Percentiles rank a stretch among this genome's conserved stretches.
Conservation (phyloP, 2,797 vertebrate species). For the Crypturellus tataupa region DNA sequence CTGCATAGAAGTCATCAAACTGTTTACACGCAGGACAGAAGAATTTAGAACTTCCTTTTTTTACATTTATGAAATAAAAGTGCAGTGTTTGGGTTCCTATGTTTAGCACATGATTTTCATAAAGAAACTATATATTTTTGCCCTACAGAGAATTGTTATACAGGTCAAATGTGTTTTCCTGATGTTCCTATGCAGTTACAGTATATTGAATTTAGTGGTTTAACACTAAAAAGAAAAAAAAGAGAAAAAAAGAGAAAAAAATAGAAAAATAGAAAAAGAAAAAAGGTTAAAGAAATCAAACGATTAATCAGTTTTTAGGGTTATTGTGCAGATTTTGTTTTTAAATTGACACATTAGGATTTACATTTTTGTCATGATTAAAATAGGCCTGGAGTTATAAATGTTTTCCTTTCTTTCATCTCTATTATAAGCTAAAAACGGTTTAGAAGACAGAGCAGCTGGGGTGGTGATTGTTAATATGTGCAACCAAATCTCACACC, state of each 20-base stretch:
- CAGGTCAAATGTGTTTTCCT: constrained; percentile 83
- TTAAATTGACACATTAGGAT: constrained; percentile 65
- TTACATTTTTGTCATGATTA: constrained; percentile 64
- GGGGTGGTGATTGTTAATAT: neutral
- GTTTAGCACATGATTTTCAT: constrained; percentile 85
- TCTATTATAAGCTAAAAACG: constrained; percentile 44
- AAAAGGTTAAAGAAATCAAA: constrained; percentile 66
- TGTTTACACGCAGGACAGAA: constrained; percentile 76
- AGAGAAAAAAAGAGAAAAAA: fast-evolving
- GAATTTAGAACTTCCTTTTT: constrained; percentile 77
- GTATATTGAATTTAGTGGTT: constrained; percentile 81
- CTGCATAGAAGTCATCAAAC: constrained; percentile 60
- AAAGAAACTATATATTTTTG: constrained; percentile 87
- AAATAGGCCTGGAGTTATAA: constrained; percentile 60
- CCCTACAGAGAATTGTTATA: constrained; percentile 86
- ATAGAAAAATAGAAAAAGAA: constrained; percentile 27
- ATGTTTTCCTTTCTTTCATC: constrained; percentile 59
- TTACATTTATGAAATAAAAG: constrained; percentile 79
- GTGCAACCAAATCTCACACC: constrained; percentile 36
- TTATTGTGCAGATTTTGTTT: constrained; percentile 73
- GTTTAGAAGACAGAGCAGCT: constrained; percentile 48
- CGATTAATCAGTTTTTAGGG: constrained; percentile 69
- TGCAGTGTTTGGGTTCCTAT: constrained; percentile 81
- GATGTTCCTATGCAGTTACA: constrained; percentile 84
- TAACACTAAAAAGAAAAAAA: constrained; percentile 70